phyloP scores from a whole-genome alignment of 35 echinoderm and acorn worm genomes.

The Nesometra sesokonis region DNA sequence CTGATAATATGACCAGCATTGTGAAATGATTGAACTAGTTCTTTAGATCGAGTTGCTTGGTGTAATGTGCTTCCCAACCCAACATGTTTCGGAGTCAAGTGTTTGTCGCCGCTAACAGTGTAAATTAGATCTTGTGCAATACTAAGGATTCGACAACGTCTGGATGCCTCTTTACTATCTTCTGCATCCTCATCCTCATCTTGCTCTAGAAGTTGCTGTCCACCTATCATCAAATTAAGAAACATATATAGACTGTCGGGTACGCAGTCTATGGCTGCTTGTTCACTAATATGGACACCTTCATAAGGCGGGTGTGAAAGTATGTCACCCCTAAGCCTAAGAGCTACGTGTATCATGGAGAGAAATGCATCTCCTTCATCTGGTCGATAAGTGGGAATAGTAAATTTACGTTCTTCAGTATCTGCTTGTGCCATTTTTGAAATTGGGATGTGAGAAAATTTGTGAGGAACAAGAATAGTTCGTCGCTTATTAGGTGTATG shows the following conservation, averaged over 20 bases:
- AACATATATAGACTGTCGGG: neutral
- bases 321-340: slow-evolving; percentile 8
- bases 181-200: neutral
- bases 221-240: neutral
- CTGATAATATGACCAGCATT: too few relatives aligned
- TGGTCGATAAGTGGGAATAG: too few relatives aligned
- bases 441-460: neutral
- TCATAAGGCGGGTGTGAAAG: neutral
- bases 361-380: slow-evolving; percentile 9
- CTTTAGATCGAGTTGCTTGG: too few relatives aligned
- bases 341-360: slow-evolving; percentile 21
- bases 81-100: slow-evolving; percentile 43
- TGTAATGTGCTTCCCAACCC: slow-evolving; percentile 6
- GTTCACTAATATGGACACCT: neutral
- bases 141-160: slow-evolving; percentile 6
- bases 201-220: neutral
- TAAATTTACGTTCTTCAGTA: too few relatives aligned
- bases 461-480: slow-evolving; percentile 3
- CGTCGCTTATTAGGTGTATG: neutral
- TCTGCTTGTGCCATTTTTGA: neutral
- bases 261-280: neutral
- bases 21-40: too few relatives aligned
- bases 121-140: slow-evolving; percentile 39
- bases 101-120: slow-evolving; percentile 20
- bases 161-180: neutral